phyloP scores from a whole-genome alignment of 23 tunicate genomes.

The Botrylloides violaceus region DNA sequence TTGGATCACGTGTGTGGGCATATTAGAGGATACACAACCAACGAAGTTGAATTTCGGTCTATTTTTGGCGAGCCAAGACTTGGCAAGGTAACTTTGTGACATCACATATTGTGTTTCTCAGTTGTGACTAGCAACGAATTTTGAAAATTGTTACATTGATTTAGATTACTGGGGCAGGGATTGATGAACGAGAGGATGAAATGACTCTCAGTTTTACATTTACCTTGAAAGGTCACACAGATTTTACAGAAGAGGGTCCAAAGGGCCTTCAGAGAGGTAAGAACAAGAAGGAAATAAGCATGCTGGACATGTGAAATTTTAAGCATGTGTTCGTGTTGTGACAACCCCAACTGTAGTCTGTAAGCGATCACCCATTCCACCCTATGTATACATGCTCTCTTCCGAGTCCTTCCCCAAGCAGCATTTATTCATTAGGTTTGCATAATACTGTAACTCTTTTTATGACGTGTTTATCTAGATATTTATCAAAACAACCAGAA shows the following conservation, averaged over 20 bases:
- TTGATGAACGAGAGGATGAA: constrained; percentile 84
- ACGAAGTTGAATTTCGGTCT: constrained; percentile 85
- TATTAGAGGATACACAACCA: constrained; percentile 71
- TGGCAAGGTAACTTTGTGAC: constrained; percentile 54
- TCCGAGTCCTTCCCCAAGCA: too few relatives aligned
- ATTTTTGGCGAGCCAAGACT: constrained; percentile 80
- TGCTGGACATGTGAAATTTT: too few relatives aligned
- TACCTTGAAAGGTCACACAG: constrained; percentile 81
- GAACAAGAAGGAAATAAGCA: too few relatives aligned
- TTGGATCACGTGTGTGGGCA: constrained; percentile 94
- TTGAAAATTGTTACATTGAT: too few relatives aligned
- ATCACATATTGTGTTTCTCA: too few relatives aligned
- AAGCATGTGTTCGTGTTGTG: too few relatives aligned
- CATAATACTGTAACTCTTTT: neutral
- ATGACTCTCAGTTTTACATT: constrained; percentile 71
- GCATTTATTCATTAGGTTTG: neutral
- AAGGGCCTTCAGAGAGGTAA: constrained; percentile 80
- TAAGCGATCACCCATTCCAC: too few relatives aligned
- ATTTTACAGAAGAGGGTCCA: constrained; percentile 69
- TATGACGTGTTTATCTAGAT: constrained; percentile 55
- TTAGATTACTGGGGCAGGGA: constrained; percentile 68
- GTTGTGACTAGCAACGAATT: too few relatives aligned
- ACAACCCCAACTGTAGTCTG: too few relatives aligned
- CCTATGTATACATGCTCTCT: too few relatives aligned
- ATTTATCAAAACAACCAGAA: constrained; percentile 57